Base-by-base conservation (phyloP, 92 coral and sea anemone genomes). In the Parazoanthus swiftii region DNA sequence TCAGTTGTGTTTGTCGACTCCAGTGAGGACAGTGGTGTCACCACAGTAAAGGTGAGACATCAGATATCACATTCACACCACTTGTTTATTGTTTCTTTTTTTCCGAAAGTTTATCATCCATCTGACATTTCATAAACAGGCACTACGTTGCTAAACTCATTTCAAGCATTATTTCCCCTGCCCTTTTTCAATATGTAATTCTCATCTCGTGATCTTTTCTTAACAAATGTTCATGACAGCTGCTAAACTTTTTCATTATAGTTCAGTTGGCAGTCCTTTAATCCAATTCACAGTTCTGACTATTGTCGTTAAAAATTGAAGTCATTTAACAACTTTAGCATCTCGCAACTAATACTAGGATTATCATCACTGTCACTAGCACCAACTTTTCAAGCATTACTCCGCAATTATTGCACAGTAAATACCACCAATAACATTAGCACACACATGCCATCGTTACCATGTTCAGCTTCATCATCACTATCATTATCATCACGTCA, bases 1-100 rank as follows among this genome's bases (percentile, higher is more conserved):
- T 48, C 67, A 84, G 87, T 84, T 70, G 87, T 84, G 66, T 84
- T 10, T 43, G 87, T 70, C 26, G 79, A 84, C 66, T 84, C 87
- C 54, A 54, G 58, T 44, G 78, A 70, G 26, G 77, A 29, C 44
- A 84, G 87, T 50, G 25, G 71, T 48, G 33, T 84, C 54, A 46
- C 87, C 39, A 48, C 68, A 33, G 87, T 84, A 0, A 71, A 84
- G 79, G 87, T 84, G 25, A 71, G 79, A 33, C 35, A 25, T 80
- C n/a, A n/a, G n/a, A 8, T 54, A 54, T 3, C 21, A 2, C 13
- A 43, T 54, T 58, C 8, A 73, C 42, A 16, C 67, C 21, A 35
- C 13, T 59, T 21, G 25, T 21, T 18, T 21, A 59, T 2, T 59
- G n/a, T 59, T 21, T 16, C n/a, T 59, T 59, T 25, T 16, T 7